Evolutionary conservation across 2,888 invertebrate genomes (phyloP), one percentile per base, ranked within the genome.

Genomic region (Hylaea fasciaria): DNA sequence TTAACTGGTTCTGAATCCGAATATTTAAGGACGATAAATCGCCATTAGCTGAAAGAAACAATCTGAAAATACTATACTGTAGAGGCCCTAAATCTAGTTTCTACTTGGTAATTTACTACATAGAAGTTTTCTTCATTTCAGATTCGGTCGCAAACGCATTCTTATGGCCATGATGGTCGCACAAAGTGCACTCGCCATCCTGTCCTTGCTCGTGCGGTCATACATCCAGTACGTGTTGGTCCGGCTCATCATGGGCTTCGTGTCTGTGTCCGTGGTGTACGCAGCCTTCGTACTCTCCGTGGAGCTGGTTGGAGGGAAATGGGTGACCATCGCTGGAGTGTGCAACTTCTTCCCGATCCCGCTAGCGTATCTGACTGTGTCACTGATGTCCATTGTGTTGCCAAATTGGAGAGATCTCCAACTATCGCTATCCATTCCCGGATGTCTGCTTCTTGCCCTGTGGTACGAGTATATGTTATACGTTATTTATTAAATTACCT

Each of bases 251-350:
- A 93, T 96, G 80, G 97, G 97, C 0, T 94, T 95, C 70, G 95
- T 96, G 12, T 96, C 95, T 0, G 96, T 96, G n/a, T 96, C 96
- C 14, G 95, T 96, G 48, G 96, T 96, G 22, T 96, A 96, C 82
- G 95, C 96, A 40, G 96, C 95, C 28, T 96, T 97, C 72, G 96
- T 97, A 7, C 89, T 97, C 37, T 94, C 96, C 39, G 95, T 96
- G 71, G 96, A 96, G 82, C 88, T 96, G 56, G 96, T 96, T 3
- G 96, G 96, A 41, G 96, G 96, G 1, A 94, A 95, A 71, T 96
- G 96, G 96, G 93, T 96, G 64, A 96, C 96, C 2, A 94, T 96
- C 58, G 95, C 96, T 1, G 96, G 96, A 56, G 95, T 96, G 62
- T 96, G 95, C 72, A 96, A 96, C 83, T 93, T 96, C 74, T 96